A percentile compares a stretch with the other conserved stretches of the same genome.
These are phyloP conservation scores for Proterorhinus semilunaris DNA, from an alignment of 2,113 vertebrate genomes.

Conservation along the genomic window DNA sequence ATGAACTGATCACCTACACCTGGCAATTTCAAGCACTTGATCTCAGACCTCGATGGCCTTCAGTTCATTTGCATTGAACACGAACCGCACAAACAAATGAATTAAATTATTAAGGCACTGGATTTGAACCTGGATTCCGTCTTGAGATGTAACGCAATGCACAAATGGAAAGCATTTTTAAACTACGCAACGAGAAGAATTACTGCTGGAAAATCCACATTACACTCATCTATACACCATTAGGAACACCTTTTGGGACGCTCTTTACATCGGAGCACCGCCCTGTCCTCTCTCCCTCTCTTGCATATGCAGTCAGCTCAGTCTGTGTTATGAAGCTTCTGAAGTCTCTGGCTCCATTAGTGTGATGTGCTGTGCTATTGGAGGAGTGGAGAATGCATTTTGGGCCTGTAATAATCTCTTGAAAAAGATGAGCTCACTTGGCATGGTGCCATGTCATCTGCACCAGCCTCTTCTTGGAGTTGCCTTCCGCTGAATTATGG, in stretches of 20 bases:
- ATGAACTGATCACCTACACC: too few species aligned
- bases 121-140: too few species aligned
- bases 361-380: slow-evolving; percentile 13
- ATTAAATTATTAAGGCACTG: too few species aligned
- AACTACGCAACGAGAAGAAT: too few species aligned
- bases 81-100: too few species aligned
- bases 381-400: slow-evolving; percentile 43
- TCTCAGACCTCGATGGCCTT: too few species aligned
- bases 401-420: slow-evolving; percentile 18
- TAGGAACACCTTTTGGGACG: neutral
- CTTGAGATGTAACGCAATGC: too few species aligned
- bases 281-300: neutral
- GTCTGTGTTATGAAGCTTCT: slow-evolving; percentile 19
- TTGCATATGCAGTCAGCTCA: neutral
- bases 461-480: slow-evolving; percentile 14
- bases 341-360: slow-evolving; percentile 31
- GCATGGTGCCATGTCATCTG: slow-evolving; percentile 27
- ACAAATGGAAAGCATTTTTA: too few species aligned
- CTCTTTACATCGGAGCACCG: neutral
- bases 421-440: slow-evolving; percentile 34
- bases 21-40: too few species aligned
- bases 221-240: neutral
- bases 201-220: neutral
- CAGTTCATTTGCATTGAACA: too few species aligned
- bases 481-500: neutral